These are phyloP conservation scores for Ladona fulva DNA, from an alignment of 1,140 invertebrate species.

Conservation along the genomic window DNA sequence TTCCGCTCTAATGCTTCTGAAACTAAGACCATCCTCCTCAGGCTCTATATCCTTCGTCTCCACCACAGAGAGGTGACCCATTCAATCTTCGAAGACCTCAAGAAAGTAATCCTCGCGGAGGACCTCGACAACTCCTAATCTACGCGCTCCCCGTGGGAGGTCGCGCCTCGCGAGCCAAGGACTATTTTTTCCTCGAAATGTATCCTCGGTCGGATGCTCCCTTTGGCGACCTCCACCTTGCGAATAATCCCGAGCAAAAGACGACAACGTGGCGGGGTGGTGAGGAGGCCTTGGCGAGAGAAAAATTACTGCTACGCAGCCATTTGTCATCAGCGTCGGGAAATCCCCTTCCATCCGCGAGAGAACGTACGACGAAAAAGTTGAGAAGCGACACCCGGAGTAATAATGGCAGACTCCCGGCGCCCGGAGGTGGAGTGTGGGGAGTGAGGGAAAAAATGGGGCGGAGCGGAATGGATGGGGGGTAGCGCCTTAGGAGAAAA, in stretches of 20 bases:
- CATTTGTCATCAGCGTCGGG: not conserved
- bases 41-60: too few relatives aligned
- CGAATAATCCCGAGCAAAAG: not conserved
- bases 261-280: not conserved
- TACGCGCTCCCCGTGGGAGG: too few relatives aligned
- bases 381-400: not conserved
- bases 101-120: too few relatives aligned
- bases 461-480: not conserved
- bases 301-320: not conserved
- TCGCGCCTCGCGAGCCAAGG: too few relatives aligned
- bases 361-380: not conserved
- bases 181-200: too few relatives aligned
- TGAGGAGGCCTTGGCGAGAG: not conserved
- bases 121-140: too few relatives aligned
- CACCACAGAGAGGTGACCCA: too few relatives aligned
- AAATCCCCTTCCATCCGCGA: not conserved
- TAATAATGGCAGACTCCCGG: constrained; percentile 7
- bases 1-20: too few relatives aligned
- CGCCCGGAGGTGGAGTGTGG: not conserved
- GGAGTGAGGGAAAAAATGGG: not conserved
- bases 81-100: too few relatives aligned
- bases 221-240: too few relatives aligned
- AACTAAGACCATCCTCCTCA: too few relatives aligned
- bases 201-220: too few relatives aligned
- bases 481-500: not conserved